Evolutionary conservation across 2,888 invertebrate genomes (phyloP).

Genomic region (Hemicrepidius hirtus): DNA sequence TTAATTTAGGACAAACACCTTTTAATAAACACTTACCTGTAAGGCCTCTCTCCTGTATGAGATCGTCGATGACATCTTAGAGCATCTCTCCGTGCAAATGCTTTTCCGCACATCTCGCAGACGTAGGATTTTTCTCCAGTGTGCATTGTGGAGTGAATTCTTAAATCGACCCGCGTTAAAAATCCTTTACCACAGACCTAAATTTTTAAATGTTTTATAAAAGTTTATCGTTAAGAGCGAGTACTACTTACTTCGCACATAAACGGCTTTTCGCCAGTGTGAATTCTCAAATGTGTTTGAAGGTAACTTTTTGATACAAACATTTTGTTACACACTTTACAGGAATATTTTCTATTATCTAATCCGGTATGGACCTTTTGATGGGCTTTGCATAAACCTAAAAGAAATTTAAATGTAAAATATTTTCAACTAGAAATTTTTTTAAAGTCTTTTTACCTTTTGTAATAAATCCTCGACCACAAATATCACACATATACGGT

Average conservation of each 20-base stretch:
- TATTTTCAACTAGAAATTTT: not conserved
- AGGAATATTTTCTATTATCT: slow-evolving; percentile 77
- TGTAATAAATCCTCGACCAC: slow-evolving; percentile 77
- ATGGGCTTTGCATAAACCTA: slow-evolving; percentile 76
- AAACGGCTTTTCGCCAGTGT: slow-evolving; percentile 77
- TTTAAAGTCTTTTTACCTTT: slow-evolving; percentile 71
- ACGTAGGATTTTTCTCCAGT: slow-evolving; percentile 78
- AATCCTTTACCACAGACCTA: slow-evolving; percentile 77
- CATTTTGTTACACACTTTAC: slow-evolving; percentile 76
- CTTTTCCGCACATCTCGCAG: slow-evolving; percentile 78
- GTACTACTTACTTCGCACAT: slow-evolving; percentile 74
- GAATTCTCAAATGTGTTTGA: slow-evolving; percentile 76
- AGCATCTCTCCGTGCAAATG: slow-evolving; percentile 77
- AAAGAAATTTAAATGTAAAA: too few relatives aligned
- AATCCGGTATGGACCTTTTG: slow-evolving; percentile 76
- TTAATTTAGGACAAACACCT: too few relatives aligned
- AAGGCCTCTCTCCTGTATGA: slow-evolving; percentile 77
- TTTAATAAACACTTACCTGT: slow-evolving; percentile 70
- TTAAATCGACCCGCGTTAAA: slow-evolving; percentile 75
- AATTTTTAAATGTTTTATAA: too few relatives aligned
- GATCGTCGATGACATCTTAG: slow-evolving; percentile 76
- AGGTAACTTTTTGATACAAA: slow-evolving; percentile 78
- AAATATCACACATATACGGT: slow-evolving; percentile 76
- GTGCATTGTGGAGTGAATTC: slow-evolving; percentile 78
- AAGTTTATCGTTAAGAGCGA: too few relatives aligned